Base-by-base conservation (phyloP, 2,888 invertebrate species). In the Acrocera orbiculus region DNA sequence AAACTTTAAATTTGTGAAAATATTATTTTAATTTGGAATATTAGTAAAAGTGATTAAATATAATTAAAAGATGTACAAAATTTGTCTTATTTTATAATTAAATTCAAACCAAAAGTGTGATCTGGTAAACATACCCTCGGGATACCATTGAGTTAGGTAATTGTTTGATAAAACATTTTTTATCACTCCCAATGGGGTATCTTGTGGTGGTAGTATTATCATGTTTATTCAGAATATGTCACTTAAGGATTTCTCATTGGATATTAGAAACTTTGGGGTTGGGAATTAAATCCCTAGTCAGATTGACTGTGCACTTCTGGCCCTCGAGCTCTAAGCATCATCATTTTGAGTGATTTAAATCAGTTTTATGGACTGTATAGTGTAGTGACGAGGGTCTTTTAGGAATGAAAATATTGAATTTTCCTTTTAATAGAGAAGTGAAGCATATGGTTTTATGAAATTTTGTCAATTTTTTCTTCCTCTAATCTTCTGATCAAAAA, bases 171-270 rank as follows among this genome's bases (percentile, higher is more conserved):
- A 43, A 40, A 39, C 40, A 22, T 22, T 22, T n/a, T n/a, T n/a
- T n/a, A n/a, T n/a, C n/a, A 17, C 17, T 11, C 5, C 7, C 25
- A 19, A 24, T 17, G 17, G 29, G 25, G 34, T 10, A 25, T 11
- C 9, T 14, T 13, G 23, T 24, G 24, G 39, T 38, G 44, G 23
- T 24, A 17, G 39, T 38, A 44, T 43, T 47, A 46, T 47, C 47
- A 44, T 45, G 39, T 46, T 46, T 46, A 43, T 37, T 45, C 44
- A 44, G 46, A 19, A 6, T n/a, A n/a, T 19, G 5, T 19, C 5
- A 2, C 8, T 2, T 2, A 19, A 19, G 2, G 8, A 19, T 7
- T 7, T 19, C 8, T 2, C 19, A 19, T 8, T 19, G 8, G 6
- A 19, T 19, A 19, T 7, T 19, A 2, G 5, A 7, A 7, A 7